Evolutionary conservation across 2,888 invertebrate genomes (phyloP).

Genomic region (Lithophane semibrunnea): DNA sequence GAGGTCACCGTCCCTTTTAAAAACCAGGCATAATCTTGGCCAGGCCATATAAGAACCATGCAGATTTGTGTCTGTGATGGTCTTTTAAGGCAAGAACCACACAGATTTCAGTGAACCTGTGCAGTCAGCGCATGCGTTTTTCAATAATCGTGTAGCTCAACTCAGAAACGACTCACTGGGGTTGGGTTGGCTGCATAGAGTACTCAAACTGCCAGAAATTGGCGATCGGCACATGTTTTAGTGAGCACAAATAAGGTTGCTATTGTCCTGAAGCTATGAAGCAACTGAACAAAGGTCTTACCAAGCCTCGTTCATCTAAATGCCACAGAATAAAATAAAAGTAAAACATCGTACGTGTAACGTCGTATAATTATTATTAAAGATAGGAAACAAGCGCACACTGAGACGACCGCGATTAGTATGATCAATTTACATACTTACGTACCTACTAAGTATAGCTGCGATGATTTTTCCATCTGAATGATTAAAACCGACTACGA

Average conservation of each 20-base stretch:
- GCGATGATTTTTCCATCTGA: not conserved
- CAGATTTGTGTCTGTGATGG: too few species aligned
- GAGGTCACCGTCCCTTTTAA: not conserved
- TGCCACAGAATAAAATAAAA: not conserved
- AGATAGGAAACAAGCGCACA: not conserved
- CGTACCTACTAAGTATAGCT: too few species aligned
- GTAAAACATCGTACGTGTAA: not conserved
- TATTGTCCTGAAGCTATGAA: not conserved
- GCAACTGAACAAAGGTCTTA: not conserved
- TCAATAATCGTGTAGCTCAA: too few species aligned
- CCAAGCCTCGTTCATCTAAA: not conserved
- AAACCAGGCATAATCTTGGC: not conserved
- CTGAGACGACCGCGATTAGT: not conserved
- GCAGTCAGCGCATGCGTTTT: not conserved
- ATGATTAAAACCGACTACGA: not conserved
- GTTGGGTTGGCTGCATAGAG: too few species aligned
- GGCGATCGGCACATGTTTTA: not conserved
- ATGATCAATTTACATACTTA: too few species aligned
- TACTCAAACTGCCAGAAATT: not conserved
- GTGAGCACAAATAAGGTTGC: not conserved
- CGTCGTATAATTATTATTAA: not conserved
- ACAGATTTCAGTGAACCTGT: not conserved
- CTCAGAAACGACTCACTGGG: too few species aligned
- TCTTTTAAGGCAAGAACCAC: not conserved
- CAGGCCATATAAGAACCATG: not conserved